Evolutionary conservation across 1,140 invertebrate species (phyloP).

Genomic region (roundworm (Caenorhabditis elegans)): WBcel235 BX284604.4:166501-167000

Average conservation of each 20-base stretch:
- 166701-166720: conserved; percentile 11
- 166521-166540: conserved; percentile 53
- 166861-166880: too few species aligned
- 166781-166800: conserved; percentile 21
- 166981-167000: too few species aligned
- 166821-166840: too few species aligned
- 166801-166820: too few species aligned
- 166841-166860: too few species aligned
- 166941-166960: too few species aligned
- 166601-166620: conserved; percentile 49
- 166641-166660: too few species aligned
- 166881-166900: too few species aligned
- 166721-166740: not conserved
- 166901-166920: too few species aligned
- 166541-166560: conserved; percentile 55
- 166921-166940: too few species aligned
- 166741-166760: conserved; percentile 10
- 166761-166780: conserved; percentile 7
- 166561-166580: conserved; percentile 49
- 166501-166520: conserved; percentile 49
- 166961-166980: too few species aligned
- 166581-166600: conserved; percentile 51
- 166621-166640: not conserved
- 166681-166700: not conserved
- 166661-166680: not conserved